A percentile compares a stretch with the other conserved stretches of the same genome.
Conservation (phyloP, 2,113 vertebrate species). For the Brevimyrus niger region DNA sequence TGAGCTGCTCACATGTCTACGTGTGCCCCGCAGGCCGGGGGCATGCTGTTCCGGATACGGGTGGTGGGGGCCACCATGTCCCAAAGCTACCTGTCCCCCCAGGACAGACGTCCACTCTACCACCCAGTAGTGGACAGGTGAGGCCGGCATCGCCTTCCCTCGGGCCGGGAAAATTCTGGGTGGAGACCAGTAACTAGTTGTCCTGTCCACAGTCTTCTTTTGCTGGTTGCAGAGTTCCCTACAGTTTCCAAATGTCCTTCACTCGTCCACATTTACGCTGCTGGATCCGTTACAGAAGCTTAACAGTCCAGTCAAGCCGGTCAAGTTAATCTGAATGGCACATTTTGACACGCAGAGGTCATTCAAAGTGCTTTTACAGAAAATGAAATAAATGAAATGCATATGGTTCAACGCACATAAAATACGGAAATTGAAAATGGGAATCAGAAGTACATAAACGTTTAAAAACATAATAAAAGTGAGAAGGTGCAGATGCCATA, state of each 20-base stretch:
- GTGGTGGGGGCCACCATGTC: constrained; percentile 65
- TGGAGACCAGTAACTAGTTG: not conserved
- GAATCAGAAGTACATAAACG: not conserved
- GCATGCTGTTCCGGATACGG: constrained; percentile 73
- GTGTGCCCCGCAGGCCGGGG: constrained; percentile 54
- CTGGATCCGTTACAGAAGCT: not conserved
- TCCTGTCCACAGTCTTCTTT: not conserved
- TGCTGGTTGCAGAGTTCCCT: not conserved
- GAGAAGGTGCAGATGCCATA: not conserved
- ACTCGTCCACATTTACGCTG: not conserved
- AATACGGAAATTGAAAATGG: not conserved
- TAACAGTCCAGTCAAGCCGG: not conserved
- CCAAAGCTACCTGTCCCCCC: constrained; percentile 76
- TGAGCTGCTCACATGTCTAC: not conserved
- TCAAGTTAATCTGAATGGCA: not conserved
- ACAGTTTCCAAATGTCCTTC: not conserved
- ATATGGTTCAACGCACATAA: not conserved
- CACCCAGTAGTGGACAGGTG: constrained; percentile 86
- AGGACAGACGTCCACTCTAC: constrained; percentile 73
- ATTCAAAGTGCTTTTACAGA: not conserved
- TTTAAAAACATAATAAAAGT: not conserved
- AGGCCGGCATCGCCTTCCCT: constrained; percentile 31
- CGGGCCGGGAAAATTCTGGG: not conserved
- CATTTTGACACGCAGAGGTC: not conserved
- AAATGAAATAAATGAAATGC: not conserved